Evolutionary conservation across 1,140 invertebrate genomes (phyloP), one percentile per base, ranked within the genome.

Genomic region (Spodoptera litura): DNA sequence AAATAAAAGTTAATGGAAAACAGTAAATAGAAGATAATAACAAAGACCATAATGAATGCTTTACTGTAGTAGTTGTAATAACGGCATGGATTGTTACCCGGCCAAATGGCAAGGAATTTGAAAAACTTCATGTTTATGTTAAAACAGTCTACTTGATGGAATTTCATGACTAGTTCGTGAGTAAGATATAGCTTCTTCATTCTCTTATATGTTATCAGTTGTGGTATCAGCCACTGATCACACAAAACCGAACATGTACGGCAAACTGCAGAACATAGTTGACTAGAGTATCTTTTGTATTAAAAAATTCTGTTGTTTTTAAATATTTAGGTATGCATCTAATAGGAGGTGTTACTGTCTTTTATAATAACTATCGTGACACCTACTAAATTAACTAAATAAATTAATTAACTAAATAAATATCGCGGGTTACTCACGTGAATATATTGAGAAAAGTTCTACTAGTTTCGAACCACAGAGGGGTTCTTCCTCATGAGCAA

Each of bases 41-140:
- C 70, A 35, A 88, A 86, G 20, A 85, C 8, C 4, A 72, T 20
- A 3, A 90, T 62, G 49, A 90, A 86, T 9, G 80, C 25, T 71
- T 70, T 81, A 11, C 86, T 86, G 78, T 88, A 90, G 27, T 79
- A 83, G n/a, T 64, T 64, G 68, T 88, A 89, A 27, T 78, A 84
- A 62, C 64, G 70, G 74, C 76, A 38, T 11, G 68, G 49, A 49
- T 85, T 13, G 0, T 76, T 52, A n/a, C 55, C 44, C 6, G 86
- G 85, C 75, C 88, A 87, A 25, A 91, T 78, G n/a, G 87, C 90
- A 10, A 91, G 78, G 27, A 90, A 74, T 81, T 82, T 88, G 81
- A 84, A 91, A 83, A 86, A 87, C 76, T 70, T 86, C 64, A 87
- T 79, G 73, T 91, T 87, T 11, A 78, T 82, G 49, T 78, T 70